Base-by-base conservation (phyloP, 2,888 invertebrate genomes). In the Strigamia maritima region DNA sequence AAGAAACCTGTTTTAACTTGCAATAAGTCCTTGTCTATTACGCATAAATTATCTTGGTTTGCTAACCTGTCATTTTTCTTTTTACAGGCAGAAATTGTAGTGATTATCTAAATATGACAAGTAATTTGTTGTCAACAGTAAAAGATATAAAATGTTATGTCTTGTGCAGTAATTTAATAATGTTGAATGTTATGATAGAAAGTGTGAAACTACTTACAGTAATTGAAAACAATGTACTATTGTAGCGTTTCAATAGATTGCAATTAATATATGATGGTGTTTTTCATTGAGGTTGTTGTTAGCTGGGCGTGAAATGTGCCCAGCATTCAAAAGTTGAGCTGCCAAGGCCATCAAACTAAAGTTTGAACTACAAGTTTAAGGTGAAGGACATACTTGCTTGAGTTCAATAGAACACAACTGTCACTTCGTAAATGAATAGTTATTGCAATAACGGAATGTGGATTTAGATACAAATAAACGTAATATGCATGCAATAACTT, bases 271-370 rank as follows among this genome's bases (percentile, higher is more conserved):
- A n/a, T 19, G 54, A 54, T 54, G 19, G 22, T 19, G 19, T 54
- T 19, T 54, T 22, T 54, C 19, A 54, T 54, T 54, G 22, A 54
- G 19, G 22, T 22, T 54, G 54, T 54, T 54, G 54, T 19, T 54
- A 54, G 54, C 19, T 54, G n/a, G 54, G 6, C 19, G 54, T 19
- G n/a, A 19, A 7, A 54, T 19, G 54, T 54, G 54, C 19, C 7
- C 22, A n/a, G 54, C 19, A 54, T n/a, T n/a, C 6, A 19, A 54
- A 54, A 19, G 16, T 44, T 54, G 54, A 0, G 22, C 22, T 54
- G 19, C 54, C 70, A 70, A 70, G 70, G 70, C 24, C 70, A 70
- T 70, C 70, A 70, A 70, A 70, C 70, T n/a, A 70, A 60, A 70
- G 70, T 28, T 70, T 70, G 70, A 70, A 70, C 70, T 70, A 28